Percentiles rank a stretch among this genome's conserved stretches.
phyloP scores from a whole-genome alignment of 2,113 vertebrate genomes.

The Microtus oregoni region DNA sequence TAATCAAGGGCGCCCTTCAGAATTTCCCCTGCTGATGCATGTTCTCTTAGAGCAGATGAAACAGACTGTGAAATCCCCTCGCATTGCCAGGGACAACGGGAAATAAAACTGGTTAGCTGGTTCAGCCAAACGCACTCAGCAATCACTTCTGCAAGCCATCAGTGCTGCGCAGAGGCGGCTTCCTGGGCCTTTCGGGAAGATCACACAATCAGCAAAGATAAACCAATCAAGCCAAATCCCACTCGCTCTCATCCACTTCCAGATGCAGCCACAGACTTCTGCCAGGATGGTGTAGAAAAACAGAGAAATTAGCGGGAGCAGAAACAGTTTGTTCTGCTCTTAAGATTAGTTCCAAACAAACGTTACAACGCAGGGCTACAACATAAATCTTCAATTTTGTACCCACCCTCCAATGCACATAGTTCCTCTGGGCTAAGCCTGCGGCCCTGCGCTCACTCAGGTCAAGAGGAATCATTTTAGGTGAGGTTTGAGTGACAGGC shows the following conservation, averaged over 20 bases:
- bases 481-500: not conserved
- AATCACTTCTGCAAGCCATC: constrained; percentile 53
- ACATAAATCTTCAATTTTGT: not conserved
- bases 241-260: constrained; percentile 17
- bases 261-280: constrained; percentile 4
- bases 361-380: not conserved
- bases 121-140: constrained; percentile 46
- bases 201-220: constrained; percentile 52
- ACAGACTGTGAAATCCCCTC: not conserved
- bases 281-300: not conserved
- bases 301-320: constrained; percentile 33
- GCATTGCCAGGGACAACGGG: constrained; percentile 47
- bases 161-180: not conserved
- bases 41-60: not conserved
- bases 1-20: constrained; percentile 22
- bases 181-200: constrained; percentile 23
- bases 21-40: not conserved
- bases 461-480: not conserved
- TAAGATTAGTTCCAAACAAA: not conserved
- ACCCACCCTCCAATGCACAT: not conserved
- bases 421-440: not conserved
- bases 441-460: not conserved
- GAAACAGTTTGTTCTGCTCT: not conserved
- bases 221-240: constrained; percentile 62
- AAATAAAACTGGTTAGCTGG: constrained; percentile 54